Percentiles rank a stretch among this genome's conserved stretches.
phyloP scores from a whole-genome alignment of 1,140 invertebrate genomes.

The Chelonus insularis region DNA sequence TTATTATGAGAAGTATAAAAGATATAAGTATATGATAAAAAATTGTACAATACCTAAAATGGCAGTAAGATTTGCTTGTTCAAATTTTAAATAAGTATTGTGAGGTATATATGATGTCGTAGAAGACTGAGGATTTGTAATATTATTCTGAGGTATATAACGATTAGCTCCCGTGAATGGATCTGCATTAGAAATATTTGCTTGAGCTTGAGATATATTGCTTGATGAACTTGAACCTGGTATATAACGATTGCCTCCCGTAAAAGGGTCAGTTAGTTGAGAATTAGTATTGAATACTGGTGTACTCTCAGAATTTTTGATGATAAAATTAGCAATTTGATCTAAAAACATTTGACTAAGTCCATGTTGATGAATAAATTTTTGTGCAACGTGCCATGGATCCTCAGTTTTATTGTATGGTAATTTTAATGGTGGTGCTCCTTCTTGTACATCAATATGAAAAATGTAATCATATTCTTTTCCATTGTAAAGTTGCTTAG shows the following conservation, averaged over 20 bases:
- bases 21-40: slow-evolving; percentile 48
- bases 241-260: slow-evolving; percentile 75
- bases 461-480: slow-evolving; percentile 96
- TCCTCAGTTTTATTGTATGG: slow-evolving; percentile 90
- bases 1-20: slow-evolving; percentile 58
- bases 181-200: slow-evolving; percentile 11
- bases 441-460: slow-evolving; percentile 90
- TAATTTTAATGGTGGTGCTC: slow-evolving; percentile 82
- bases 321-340: slow-evolving; percentile 94
- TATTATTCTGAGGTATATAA: slow-evolving; percentile 20
- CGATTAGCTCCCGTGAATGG: slow-evolving; percentile 26
- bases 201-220: slow-evolving; percentile 5
- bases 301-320: slow-evolving; percentile 68
- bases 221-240: slow-evolving; percentile 55
- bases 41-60: slow-evolving; percentile 62
- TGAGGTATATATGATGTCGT: slow-evolving; percentile 53
- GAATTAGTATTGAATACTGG: slow-evolving; percentile 45
- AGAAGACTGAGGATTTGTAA: slow-evolving; percentile 17
- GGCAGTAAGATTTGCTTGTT: slow-evolving; percentile 67
- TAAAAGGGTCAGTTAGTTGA: slow-evolving; percentile 78
- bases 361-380: slow-evolving; percentile 87
- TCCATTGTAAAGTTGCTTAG: slow-evolving; percentile 82
- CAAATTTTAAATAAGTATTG: slow-evolving; percentile 63
- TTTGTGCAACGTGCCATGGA: slow-evolving; percentile 86
- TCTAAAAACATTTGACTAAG: slow-evolving; percentile 88